Evolutionary conservation across 2,113 vertebrate species (phyloP), one percentile per base, ranked within the genome.

Genomic region (Poeciliopsis occidentalis): DNA sequence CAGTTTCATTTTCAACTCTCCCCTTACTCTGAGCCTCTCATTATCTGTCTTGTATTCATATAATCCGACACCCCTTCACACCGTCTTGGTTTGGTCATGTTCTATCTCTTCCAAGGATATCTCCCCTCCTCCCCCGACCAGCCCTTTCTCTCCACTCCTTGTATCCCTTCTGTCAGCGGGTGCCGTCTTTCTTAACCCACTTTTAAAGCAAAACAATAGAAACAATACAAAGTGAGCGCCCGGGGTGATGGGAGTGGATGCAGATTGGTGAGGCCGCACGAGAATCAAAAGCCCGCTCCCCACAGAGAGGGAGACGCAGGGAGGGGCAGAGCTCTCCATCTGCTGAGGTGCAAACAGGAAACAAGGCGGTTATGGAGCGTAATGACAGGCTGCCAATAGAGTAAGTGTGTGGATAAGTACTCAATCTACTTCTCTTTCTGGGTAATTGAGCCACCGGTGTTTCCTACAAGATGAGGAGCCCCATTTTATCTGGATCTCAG

Each of bases 121-220:
- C 17, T 17, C 44, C 30, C 30, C 30, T 3, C 2, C n/a, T n/a
- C n/a, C n/a, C n/a, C n/a, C n/a, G n/a, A n/a, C n/a, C n/a, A n/a
- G n/a, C n/a, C n/a, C n/a, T 15, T 47, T 15, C 26, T 10, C 31
- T 32, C 29, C 13, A 34, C 72, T 80, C 15, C 71, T 64, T 69
- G 64, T 12, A 29, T 60, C 82, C 85, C 84, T 69, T 82, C 85
- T 84, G 83, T 87, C 85, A 60, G 4, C 71, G 19, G 64, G 71
- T 64, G 67, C 85, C 60, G 71, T 81, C 85, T 86, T 86, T 88
- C 85, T 89, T 88, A 90, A 87, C 91, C 92, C 91, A 94, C 85
- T 93, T 93, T 92, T 78, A 67, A 8, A 32, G 68, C 39, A 22
- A 86, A 79, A 94, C 92, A 94, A 94, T 92, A 37, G 89, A 83